Percentiles rank a stretch among this genome's conserved stretches.
Evolutionary conservation across 2,113 vertebrate species (phyloP).

Genomic region (Amphiprion ocellaris): DNA sequence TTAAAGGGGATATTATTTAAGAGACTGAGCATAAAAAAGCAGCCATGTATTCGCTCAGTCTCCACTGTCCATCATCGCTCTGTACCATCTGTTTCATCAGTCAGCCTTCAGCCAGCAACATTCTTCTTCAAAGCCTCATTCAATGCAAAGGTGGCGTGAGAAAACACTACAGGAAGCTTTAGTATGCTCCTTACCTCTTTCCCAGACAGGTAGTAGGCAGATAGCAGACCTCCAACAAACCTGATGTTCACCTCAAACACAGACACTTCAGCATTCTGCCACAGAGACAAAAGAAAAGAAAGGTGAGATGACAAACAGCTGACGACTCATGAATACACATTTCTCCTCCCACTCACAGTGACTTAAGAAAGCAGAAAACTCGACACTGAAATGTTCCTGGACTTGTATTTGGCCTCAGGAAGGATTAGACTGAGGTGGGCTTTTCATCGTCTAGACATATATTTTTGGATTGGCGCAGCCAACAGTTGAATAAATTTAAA

Average conservation of each 20-base stretch:
- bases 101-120: not conserved
- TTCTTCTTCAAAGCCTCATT: not conserved
- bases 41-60: no score
- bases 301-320: not conserved
- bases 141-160: not conserved
- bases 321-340: not conserved
- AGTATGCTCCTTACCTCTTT: constrained; percentile 91
- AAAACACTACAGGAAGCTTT: not conserved
- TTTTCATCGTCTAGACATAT: constrained; percentile 12
- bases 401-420: not conserved
- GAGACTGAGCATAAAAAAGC: no score
- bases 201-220: constrained; percentile 97
- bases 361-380: not conserved
- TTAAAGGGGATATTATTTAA: not conserved
- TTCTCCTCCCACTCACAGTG: not conserved
- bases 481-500: not conserved
- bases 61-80: not conserved
- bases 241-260: constrained; percentile 99
- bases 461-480: constrained; percentile 12
- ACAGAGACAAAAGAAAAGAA: constrained; percentile 6
- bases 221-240: constrained; percentile 96
- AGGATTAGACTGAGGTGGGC: not conserved
- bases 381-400: no score
- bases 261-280: constrained; percentile 95
- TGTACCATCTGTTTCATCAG: constrained; percentile 2